Evolutionary conservation across 1,140 invertebrate genomes (phyloP).

Genomic region (Eueides isabella): DNA sequence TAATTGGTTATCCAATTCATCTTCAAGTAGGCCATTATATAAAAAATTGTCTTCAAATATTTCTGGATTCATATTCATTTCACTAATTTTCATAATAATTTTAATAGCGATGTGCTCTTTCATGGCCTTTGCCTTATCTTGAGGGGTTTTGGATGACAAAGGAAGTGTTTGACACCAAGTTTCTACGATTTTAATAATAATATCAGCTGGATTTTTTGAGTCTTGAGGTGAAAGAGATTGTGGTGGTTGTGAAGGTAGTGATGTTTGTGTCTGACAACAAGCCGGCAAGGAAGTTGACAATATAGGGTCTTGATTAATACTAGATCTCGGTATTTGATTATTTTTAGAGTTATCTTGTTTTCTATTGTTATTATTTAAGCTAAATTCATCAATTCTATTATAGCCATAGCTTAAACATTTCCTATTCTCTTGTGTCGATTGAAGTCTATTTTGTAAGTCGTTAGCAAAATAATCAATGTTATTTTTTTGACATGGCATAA

Average conservation of each 20-base stretch:
- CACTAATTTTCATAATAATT: constrained; percentile 57
- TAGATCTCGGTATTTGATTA: constrained; percentile 43
- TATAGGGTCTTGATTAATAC: neutral
- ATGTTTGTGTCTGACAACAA: constrained; percentile 23
- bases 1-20: constrained; percentile 50
- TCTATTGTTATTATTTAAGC: neutral
- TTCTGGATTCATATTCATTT: constrained; percentile 52
- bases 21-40: constrained; percentile 46
- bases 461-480: constrained; percentile 43
- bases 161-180: constrained; percentile 51
- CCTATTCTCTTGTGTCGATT: constrained; percentile 38
- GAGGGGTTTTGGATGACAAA: constrained; percentile 29
- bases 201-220: constrained; percentile 44
- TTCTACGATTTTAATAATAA: constrained; percentile 49
- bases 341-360: constrained; percentile 22
- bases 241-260: neutral
- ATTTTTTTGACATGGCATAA: constrained; percentile 35
- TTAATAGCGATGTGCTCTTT: constrained; percentile 48
- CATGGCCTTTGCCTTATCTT: constrained; percentile 39
- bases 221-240: neutral
- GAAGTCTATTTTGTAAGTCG: constrained; percentile 43
- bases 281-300: constrained; percentile 14
- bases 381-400: constrained; percentile 9
- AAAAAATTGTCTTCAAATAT: constrained; percentile 49
- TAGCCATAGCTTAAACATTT: constrained; percentile 34